Evolutionary conservation across 92 coral and sea anemone genomes (phyloP).

Genomic region (Zoanthus solanderi): DNA sequence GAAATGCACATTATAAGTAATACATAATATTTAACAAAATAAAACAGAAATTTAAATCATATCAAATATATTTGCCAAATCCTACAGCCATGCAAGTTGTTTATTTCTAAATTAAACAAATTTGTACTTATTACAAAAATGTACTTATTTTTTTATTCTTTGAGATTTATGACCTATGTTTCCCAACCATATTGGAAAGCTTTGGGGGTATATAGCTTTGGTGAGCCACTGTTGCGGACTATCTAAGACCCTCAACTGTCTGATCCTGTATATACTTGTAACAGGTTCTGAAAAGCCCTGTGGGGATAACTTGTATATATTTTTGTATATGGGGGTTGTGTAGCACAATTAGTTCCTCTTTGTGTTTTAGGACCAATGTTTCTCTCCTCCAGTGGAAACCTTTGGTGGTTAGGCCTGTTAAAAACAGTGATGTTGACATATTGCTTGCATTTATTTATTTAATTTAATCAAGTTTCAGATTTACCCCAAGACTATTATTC

Average conservation of each 20-base stretch:
- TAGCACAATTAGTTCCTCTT: slow-evolving; percentile 11
- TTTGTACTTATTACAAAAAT: slow-evolving; percentile 31
- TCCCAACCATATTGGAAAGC: slow-evolving; percentile 17
- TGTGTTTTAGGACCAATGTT: slow-evolving; percentile 18
- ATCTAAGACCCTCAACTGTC: too few species aligned
- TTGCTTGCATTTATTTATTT: slow-evolving; percentile 22
- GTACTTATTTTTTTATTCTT: slow-evolving; percentile 28
- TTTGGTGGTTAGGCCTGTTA: slow-evolving; percentile 27
- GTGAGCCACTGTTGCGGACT: too few species aligned
- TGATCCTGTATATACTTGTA: too few species aligned
- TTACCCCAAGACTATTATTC: slow-evolving; percentile 17
- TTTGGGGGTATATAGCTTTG: too few species aligned
- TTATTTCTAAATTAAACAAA: slow-evolving; percentile 30
- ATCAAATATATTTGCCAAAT: slow-evolving; percentile 32
- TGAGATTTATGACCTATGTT: slow-evolving; percentile 27
- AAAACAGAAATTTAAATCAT: slow-evolving; percentile 31
- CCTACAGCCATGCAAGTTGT: slow-evolving; percentile 34
- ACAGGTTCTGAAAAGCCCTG: too few species aligned
- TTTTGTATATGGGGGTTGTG: too few species aligned
- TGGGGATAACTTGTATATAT: too few species aligned
- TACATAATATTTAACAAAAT: slow-evolving; percentile 22
- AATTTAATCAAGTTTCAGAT: slow-evolving; percentile 34
- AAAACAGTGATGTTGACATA: slow-evolving; percentile 23
- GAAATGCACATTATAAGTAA: slow-evolving; percentile 19
- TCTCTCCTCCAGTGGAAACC: slow-evolving; percentile 28